Conservation (phyloP, 2,797 vertebrate species). For the Melanitta fusca region DNA sequence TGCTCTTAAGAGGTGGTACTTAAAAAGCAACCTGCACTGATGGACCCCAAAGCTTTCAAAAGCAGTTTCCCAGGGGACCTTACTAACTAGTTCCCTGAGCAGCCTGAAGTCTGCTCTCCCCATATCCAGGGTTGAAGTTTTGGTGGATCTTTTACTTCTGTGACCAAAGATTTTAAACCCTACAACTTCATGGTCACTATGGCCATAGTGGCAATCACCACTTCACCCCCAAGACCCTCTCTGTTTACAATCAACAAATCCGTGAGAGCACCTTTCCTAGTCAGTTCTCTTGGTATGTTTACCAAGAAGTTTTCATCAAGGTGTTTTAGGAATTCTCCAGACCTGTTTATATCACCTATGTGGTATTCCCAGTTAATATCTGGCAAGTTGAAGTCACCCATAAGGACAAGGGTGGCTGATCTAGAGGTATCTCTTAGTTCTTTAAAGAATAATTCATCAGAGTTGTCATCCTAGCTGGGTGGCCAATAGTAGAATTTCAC, state of each 20-base stretch:
- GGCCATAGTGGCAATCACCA: not conserved
- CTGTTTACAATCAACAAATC: not conserved
- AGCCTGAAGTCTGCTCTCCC: too few species aligned
- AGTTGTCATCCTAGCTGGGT: not conserved
- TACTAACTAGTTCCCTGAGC: too few species aligned
- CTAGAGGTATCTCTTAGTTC: not conserved
- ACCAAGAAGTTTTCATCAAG: not conserved
- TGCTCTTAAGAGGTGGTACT: too few species aligned
- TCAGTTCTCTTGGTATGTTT: not conserved
- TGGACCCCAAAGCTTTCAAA: too few species aligned
- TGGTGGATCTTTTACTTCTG: too few species aligned
- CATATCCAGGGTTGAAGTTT: too few species aligned
- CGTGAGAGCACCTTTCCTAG: not conserved
- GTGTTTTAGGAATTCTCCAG: not conserved
- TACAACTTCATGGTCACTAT: not conserved
- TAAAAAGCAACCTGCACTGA: too few species aligned
- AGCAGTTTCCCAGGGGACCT: too few species aligned
- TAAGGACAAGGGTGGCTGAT: not conserved
- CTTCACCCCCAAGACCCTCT: not conserved
- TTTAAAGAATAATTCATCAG: not conserved
- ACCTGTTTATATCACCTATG: not conserved
- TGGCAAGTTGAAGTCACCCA: not conserved
- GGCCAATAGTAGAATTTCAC: not conserved
- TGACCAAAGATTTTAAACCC: not conserved
- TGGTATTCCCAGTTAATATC: not conserved